These are phyloP conservation scores for Palythoa heliodiscus DNA, from an alignment of 92 coral and sea anemone genomes.

Conservation along the genomic window DNA sequence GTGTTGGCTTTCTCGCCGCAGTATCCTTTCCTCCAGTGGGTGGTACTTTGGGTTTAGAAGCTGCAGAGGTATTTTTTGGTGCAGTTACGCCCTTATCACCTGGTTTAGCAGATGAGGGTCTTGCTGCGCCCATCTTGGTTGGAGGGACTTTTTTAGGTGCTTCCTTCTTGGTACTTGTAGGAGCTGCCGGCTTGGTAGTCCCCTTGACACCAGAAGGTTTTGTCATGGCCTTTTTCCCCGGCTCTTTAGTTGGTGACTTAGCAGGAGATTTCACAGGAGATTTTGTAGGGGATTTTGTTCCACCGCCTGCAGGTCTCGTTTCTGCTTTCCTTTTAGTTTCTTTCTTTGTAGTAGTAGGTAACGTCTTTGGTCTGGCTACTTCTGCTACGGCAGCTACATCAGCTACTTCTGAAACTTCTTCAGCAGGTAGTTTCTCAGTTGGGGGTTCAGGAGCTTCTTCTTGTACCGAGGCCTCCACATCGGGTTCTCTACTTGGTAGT, in stretches of 20 bases:
- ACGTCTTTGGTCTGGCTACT: slow-evolving; percentile 18
- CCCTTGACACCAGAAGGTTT: slow-evolving; percentile 5
- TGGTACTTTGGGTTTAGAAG: slow-evolving; percentile 19
- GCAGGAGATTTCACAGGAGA: slow-evolving; percentile 15
- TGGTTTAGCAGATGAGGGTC: slow-evolving; percentile 25
- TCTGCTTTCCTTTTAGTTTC: slow-evolving; percentile 18
- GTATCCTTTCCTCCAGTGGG: background rate
- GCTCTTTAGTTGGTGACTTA: slow-evolving; percentile 30
- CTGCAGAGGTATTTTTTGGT: slow-evolving; percentile 1
- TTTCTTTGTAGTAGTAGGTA: background rate
- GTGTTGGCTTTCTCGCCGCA: slow-evolving; percentile 7
- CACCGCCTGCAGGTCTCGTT: slow-evolving; percentile 1
- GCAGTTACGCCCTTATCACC: background rate
- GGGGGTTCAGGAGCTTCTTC: background rate
- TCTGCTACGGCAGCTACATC: background rate
- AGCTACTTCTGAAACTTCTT: background rate
- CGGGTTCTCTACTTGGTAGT: background rate
- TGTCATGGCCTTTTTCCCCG: background rate
- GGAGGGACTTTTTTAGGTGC: slow-evolving; percentile 14
- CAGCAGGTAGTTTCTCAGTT: background rate
- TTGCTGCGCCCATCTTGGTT: slow-evolving; percentile 5
- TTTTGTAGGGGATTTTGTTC: slow-evolving; percentile 9
- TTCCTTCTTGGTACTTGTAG: slow-evolving; percentile 12
- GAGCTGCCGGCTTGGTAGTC: slow-evolving; percentile 2
- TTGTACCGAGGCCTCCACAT: background rate